Base-by-base conservation (phyloP, 2,797 vertebrate species). In the Falco berigora region DNA sequence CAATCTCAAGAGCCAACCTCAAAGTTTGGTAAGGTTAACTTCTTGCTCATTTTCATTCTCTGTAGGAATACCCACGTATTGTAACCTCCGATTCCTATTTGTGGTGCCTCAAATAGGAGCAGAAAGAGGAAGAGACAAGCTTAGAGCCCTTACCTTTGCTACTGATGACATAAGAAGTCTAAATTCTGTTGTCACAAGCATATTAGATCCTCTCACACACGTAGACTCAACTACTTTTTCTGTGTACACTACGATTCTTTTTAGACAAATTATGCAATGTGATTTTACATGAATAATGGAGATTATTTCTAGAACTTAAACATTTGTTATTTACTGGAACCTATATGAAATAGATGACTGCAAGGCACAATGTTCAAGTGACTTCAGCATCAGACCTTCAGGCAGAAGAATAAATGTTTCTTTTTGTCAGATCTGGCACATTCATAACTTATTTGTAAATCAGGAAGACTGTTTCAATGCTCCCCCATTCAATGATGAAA, bases 401-500 rank as follows among this genome's bases (percentile, higher is more conserved):
- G 75, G 64, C 88, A 78, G 12, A 71, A 19, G 40, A 58, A 86
- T 85, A 78, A 94, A 87, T 9, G 25, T 49, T 71, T 40, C 63
- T 34, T 72, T 87, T 52, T 96, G 97, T 97, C 97, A 97, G 42
- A 44, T 76, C 14, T 76, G 87, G 94, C 44, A 90, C 47, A 87
- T 94, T 96, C 89, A 74, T 72, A 91, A 95, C 76, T 94, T 95
- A 82, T 77, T 94, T 91, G 90, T 94, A 97, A 96, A 97, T 95
- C 15, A 12, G 78, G 85, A 95, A 94, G 74, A 93, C 88, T 95
- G 91, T 91, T 94, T 97, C 96, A 94, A 95, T 97, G 94, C 88
- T 96, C 91, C 69, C 73, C 91, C 67, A 86, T 96, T 97, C 94
- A 94, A 61, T 68, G 96, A 98, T 71, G 93, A 97, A 98, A 98